These are phyloP conservation scores for Dinomys branickii DNA, from an alignment of 2,113 vertebrate species.

Conservation along the genomic window DNA sequence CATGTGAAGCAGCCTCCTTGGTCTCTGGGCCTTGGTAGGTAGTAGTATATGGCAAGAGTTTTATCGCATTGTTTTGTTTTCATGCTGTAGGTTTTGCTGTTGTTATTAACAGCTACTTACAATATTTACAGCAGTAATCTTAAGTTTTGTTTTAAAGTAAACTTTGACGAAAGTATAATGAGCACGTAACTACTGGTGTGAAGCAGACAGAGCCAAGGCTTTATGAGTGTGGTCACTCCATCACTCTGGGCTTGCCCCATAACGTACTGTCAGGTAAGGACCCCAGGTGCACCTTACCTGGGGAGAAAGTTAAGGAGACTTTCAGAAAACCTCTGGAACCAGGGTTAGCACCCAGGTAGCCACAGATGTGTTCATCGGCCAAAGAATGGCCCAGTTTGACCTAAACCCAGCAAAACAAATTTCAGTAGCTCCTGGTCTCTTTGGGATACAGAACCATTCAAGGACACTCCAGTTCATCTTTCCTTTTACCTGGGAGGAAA, in stretches of 20 bases:
- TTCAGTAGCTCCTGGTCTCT: not conserved
- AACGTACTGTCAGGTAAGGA: not conserved
- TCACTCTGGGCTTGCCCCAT: not conserved
- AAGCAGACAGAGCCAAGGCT: not conserved
- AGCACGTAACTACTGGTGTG: not conserved
- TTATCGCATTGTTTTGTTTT: not conserved
- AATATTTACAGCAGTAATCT: not conserved
- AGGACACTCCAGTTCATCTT: not conserved
- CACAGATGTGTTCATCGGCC: not conserved
- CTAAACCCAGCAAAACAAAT: not conserved
- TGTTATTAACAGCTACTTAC: not conserved
- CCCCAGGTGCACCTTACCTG: not conserved
- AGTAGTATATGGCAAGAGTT: not conserved
- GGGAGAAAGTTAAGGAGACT: not conserved
- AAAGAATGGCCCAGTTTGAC: not conserved
- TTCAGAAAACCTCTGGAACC: not conserved
- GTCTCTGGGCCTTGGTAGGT: not conserved
- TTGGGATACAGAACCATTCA: not conserved
- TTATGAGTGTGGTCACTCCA: no score
- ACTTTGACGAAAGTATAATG: not conserved
- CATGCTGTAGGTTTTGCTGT: not conserved
- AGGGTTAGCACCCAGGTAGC: not conserved
- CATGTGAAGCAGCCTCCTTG: not conserved
- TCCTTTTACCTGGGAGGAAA: not conserved
- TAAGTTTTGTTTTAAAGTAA: not conserved